Conservation (phyloP, 2,888 invertebrate species). For the Pollenia labialis region DNA sequence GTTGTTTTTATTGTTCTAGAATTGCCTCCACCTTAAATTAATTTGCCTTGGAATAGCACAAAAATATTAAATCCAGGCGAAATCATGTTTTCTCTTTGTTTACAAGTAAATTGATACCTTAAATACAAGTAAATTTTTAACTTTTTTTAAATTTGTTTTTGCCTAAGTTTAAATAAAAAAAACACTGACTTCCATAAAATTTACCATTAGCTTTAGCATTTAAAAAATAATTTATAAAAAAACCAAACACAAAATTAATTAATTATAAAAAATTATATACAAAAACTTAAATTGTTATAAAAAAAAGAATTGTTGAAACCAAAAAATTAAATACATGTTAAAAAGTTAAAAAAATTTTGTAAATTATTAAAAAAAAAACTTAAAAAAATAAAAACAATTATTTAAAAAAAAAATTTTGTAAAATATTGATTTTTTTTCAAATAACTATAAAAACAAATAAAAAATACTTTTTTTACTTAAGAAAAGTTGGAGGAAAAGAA, state of each 20-base stretch:
- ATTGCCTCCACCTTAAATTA: no score
- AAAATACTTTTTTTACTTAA: conserved; percentile 65
- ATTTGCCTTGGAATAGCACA: no score
- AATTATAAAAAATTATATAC: conserved; percentile 55
- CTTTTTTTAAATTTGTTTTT: no score
- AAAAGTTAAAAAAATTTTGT: conserved; percentile 69
- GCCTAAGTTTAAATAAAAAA: conserved; percentile 50
- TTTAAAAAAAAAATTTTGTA: conserved; percentile 60
- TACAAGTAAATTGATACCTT: neutral
- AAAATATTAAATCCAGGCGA: no score
- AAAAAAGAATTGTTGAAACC: conserved; percentile 68
- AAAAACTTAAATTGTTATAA: conserved; percentile 63
- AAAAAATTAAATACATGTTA: conserved; percentile 61
- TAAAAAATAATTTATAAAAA: conserved; percentile 56
- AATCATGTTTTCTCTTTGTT: no score
- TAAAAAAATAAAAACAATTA: conserved; percentile 38
- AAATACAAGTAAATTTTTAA: no score
- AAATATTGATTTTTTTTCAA: conserved; percentile 64
- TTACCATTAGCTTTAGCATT: conserved; percentile 74
- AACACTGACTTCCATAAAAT: conserved; percentile 74
- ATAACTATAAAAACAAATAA: conserved; percentile 53
- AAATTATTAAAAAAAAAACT: conserved; percentile 66
- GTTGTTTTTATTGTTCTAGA: no score
- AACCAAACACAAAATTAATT: conserved; percentile 18
- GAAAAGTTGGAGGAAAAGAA: conserved; percentile 49